These are phyloP conservation scores for Drosophila subquinaria DNA, from an alignment of 2,888 invertebrate species.

Conservation along the genomic window DNA sequence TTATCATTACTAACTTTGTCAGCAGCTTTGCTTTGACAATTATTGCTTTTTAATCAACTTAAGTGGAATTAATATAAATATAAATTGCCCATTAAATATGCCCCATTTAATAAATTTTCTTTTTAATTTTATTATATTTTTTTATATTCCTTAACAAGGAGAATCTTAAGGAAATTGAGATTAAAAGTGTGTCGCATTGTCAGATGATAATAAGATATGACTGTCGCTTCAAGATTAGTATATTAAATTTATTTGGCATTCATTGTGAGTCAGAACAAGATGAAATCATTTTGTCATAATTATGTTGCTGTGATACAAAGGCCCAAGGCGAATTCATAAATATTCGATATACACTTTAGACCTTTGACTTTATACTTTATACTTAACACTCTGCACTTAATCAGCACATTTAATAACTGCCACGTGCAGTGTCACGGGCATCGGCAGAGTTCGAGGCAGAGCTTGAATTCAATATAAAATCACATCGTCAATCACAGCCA, in stretches of 20 bases:
- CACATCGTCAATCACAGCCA: slow-evolving; percentile 73
- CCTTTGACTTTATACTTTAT: slow-evolving; percentile 51
- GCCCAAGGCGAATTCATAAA: slow-evolving; percentile 55
- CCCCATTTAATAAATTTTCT: not conserved
- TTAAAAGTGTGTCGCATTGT: slow-evolving; percentile 20
- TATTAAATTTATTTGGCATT: slow-evolving; percentile 6
- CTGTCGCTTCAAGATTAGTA: slow-evolving; percentile 6
- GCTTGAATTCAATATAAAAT: slow-evolving; percentile 62
- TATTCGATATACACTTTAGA: slow-evolving; percentile 38
- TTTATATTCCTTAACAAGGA: not conserved
- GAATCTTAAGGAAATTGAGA: slow-evolving; percentile 5
- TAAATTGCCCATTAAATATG: slow-evolving; percentile 17
- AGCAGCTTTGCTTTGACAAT: slow-evolving; percentile 20
- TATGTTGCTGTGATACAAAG: slow-evolving; percentile 36
- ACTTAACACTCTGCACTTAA: slow-evolving; percentile 70
- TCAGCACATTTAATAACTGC: slow-evolving; percentile 79
- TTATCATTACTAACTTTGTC: not conserved
- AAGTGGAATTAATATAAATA: slow-evolving; percentile 16
- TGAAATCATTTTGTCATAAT: slow-evolving; percentile 66
- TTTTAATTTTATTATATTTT: not conserved
- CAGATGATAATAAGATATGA: slow-evolving; percentile 7
- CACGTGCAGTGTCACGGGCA: slow-evolving; percentile 57
- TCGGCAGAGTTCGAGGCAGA: slow-evolving; percentile 13
- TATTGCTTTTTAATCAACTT: slow-evolving; percentile 27
- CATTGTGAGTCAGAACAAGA: slow-evolving; percentile 23